A percentile compares a stretch with the other conserved stretches of the same genome.
These are phyloP conservation scores for Anisognathus igniventris DNA, from an alignment of 2,797 vertebrate species.

Conservation along the genomic window DNA sequence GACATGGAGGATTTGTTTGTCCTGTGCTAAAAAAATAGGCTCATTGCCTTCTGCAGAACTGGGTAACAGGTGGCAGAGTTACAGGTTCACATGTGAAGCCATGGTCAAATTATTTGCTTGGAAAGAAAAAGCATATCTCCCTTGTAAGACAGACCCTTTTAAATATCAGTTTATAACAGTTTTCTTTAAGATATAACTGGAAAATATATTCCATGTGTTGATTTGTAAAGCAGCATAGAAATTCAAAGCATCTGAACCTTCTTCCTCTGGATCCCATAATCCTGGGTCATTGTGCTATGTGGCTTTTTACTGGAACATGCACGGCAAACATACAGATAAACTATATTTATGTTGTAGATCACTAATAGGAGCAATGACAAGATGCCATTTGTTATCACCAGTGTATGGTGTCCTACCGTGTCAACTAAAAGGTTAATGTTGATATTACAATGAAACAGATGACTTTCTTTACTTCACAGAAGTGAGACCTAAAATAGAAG, in stretches of 20 bases:
- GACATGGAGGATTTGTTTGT: not conserved
- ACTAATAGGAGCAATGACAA: not conserved
- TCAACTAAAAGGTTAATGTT: not conserved
- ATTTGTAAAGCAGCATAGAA: not conserved
- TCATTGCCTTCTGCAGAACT: not conserved
- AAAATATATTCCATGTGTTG: not conserved
- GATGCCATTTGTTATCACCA: not conserved
- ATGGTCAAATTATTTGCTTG: not conserved
- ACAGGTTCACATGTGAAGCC: not conserved
- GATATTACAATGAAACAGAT: not conserved
- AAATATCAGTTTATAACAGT: not conserved
- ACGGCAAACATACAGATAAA: not conserved
- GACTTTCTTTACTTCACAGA: not conserved
- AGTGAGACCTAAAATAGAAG: not conserved
- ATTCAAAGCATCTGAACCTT: not conserved
- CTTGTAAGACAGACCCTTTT: not conserved
- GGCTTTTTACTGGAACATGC: not conserved
- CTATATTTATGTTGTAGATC: not conserved
- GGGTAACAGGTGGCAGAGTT: not conserved
- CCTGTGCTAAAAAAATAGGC: not conserved
- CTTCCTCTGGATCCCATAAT: not conserved
- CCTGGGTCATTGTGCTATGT: not conserved
- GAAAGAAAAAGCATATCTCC: not conserved
- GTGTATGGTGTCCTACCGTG: not conserved
- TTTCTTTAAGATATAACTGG: not conserved